Conservation (phyloP, 2,888 invertebrate genomes). For the Eupithecia tripunctaria region DNA sequence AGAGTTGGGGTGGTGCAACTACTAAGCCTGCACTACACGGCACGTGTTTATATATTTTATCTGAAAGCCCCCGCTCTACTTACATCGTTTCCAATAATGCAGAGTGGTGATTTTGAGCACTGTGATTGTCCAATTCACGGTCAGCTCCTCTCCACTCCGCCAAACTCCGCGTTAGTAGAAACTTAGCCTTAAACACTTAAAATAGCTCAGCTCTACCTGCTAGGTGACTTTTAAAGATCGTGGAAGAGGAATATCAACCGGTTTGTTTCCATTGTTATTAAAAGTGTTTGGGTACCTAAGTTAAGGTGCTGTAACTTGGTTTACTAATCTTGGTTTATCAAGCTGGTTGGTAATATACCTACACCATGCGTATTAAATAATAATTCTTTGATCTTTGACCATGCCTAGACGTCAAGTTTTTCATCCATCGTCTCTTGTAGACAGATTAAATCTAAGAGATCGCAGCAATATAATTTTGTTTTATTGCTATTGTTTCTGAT, state of each 20-base stretch:
- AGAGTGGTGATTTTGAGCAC: too few species aligned
- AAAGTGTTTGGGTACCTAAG: background rate
- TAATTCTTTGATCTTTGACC: too few species aligned
- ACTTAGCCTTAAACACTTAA: background rate
- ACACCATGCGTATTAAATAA: too few species aligned
- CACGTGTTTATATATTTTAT: too few species aligned
- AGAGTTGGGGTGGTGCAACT: too few species aligned
- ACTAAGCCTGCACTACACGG: too few species aligned
- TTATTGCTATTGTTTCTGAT: background rate
- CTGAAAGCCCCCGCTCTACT: too few species aligned
- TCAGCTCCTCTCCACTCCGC: too few species aligned
- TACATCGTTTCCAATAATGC: too few species aligned
- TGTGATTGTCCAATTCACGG: too few species aligned
- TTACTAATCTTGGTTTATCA: background rate
- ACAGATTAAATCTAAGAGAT: background rate
- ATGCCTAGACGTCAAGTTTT: background rate
- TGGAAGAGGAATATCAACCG: background rate
- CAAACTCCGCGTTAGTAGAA: too few species aligned
- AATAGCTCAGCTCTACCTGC: background rate
- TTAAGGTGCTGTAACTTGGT: background rate
- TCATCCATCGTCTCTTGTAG: background rate
- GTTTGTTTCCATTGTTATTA: background rate
- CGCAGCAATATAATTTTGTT: background rate
- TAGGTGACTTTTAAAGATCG: background rate
- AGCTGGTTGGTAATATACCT: background rate